These are phyloP conservation scores for Eumerus sabulonum DNA, from an alignment of 2,888 invertebrate genomes.

Conservation along the genomic window DNA sequence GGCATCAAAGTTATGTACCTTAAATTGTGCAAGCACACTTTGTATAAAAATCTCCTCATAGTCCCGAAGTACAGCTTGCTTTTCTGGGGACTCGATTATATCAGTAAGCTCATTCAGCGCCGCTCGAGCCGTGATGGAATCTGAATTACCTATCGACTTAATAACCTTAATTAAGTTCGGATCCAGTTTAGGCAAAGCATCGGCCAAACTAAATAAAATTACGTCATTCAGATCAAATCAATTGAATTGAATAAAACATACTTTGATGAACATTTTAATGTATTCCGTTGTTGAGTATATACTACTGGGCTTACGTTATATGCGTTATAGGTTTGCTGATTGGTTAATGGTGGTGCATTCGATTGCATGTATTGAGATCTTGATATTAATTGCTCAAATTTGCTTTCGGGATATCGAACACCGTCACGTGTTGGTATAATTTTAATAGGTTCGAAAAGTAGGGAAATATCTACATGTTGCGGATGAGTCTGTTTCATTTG, in stretches of 20 bases:
- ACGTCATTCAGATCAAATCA: not conserved
- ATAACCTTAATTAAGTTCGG: constrained; percentile 79
- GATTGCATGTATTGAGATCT: constrained; percentile 75
- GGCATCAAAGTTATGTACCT: constrained; percentile 70
- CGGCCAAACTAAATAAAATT: constrained; percentile 74
- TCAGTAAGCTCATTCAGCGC: constrained; percentile 78
- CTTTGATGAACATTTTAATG: constrained; percentile 73
- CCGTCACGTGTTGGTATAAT: constrained; percentile 80
- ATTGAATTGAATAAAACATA: constrained; percentile 60
- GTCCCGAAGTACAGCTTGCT: constrained; percentile 78
- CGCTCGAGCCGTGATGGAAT: constrained; percentile 81
- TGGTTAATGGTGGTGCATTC: constrained; percentile 71
- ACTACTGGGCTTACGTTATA: constrained; percentile 71
- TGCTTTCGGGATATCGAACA: constrained; percentile 77
- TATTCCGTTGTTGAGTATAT: constrained; percentile 44
- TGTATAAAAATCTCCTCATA: constrained; percentile 79
- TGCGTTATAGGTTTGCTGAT: constrained; percentile 72
- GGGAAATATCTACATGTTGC: constrained; percentile 75
- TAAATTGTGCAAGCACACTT: constrained; percentile 78
- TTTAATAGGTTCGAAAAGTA: constrained; percentile 80
- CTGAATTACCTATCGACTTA: constrained; percentile 83
- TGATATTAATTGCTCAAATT: constrained; percentile 75
- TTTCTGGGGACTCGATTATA: constrained; percentile 78
- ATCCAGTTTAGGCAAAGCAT: constrained; percentile 77
- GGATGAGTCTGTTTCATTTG: constrained; percentile 79